These are phyloP conservation scores for Drosophila kohkoa DNA, from an alignment of 1,140 invertebrate genomes.

Conservation along the genomic window DNA sequence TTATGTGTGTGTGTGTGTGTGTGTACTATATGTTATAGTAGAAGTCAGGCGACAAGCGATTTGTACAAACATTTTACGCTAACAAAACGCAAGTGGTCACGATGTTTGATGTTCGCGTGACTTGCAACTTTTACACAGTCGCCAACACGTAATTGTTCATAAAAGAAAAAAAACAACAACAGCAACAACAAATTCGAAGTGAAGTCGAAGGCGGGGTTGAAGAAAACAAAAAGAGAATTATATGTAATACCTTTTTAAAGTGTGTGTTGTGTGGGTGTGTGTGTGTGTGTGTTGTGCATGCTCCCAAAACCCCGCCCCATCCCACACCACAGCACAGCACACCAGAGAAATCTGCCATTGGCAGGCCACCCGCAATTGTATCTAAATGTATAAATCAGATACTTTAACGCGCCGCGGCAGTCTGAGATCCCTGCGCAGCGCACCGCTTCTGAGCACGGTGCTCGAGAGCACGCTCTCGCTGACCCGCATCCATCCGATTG, in stretches of 20 bases:
- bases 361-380: slow-evolving; percentile 8
- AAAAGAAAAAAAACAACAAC: slow-evolving; percentile 27
- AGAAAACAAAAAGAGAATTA: no score
- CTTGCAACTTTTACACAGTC: slow-evolving; percentile 70
- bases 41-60: slow-evolving; percentile 68
- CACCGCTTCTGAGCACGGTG: slow-evolving; percentile 81
- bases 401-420: slow-evolving; percentile 82
- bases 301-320: no score
- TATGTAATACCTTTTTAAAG: no score
- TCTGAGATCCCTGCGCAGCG: slow-evolving; percentile 84
- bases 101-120: slow-evolving; percentile 59
- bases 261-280: no score
- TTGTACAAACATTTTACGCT: slow-evolving; percentile 67
- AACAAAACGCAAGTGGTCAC: slow-evolving; percentile 61
- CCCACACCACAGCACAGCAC: no score
- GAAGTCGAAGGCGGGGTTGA: no score
- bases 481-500: slow-evolving; percentile 84
- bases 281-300: no score
- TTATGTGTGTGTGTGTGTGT: neutral
- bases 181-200: no score
- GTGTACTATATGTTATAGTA: no score
- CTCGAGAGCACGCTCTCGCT: slow-evolving; percentile 82
- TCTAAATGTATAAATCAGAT: slow-evolving; percentile 83
- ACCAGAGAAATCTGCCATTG: no score
- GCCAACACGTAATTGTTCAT: slow-evolving; percentile 69